phyloP scores from a whole-genome alignment of 2,797 vertebrate species.

The Tenualosa thibaudeaui region DNA sequence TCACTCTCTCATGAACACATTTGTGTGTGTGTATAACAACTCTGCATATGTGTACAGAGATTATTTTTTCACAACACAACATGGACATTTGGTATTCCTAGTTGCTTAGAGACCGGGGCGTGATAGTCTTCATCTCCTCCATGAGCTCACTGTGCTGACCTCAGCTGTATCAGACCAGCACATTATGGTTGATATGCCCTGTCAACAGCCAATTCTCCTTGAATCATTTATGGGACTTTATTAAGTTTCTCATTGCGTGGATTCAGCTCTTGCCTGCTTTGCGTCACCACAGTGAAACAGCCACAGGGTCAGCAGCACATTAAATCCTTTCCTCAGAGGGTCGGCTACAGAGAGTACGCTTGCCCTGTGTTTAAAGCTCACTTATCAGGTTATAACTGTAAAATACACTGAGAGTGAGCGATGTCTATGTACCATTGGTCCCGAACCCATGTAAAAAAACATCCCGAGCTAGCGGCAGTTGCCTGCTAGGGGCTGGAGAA shows the following conservation, averaged over 20 bases:
- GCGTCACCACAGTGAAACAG: not conserved
- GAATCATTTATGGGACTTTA: conserved; percentile 22
- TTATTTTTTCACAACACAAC: conserved; percentile 16
- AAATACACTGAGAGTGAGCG: too few relatives aligned
- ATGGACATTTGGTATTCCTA: conserved; percentile 51
- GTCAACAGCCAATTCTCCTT: not conserved
- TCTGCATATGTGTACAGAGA: conserved; percentile 8
- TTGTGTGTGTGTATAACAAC: conserved; percentile 9
- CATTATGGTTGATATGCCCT: not conserved
- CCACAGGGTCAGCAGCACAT: not conserved
- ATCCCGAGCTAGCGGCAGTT: too few relatives aligned
- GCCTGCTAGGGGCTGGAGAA: not conserved
- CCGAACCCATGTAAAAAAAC: too few relatives aligned
- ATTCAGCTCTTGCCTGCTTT: not conserved
- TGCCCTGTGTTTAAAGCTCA: not conserved
- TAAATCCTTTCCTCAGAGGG: not conserved
- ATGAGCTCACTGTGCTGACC: not conserved
- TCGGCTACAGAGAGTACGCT: not conserved
- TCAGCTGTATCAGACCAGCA: not conserved
- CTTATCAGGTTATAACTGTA: not conserved
- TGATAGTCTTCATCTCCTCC: conserved; percentile 41
- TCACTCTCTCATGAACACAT: not conserved
- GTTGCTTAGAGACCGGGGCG: conserved; percentile 71
- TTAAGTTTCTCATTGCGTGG: conserved; percentile 12
- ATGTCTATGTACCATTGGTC: not conserved